Evolutionary conservation across 2,888 invertebrate species (phyloP).

Genomic region (Drosophila bunnanda): DNA sequence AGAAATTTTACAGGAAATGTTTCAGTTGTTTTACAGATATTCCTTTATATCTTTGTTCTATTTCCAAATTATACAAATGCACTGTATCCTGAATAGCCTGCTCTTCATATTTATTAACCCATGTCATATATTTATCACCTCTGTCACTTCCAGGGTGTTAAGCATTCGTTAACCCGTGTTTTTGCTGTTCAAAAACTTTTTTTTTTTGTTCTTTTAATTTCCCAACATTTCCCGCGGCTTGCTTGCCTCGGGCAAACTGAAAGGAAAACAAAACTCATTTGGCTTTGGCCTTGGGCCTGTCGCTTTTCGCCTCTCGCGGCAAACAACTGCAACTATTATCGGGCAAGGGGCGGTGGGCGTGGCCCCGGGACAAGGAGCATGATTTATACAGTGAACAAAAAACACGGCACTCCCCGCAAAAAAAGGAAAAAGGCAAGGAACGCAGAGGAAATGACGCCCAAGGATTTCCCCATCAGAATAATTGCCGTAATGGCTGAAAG

Average conservation of each 20-base stretch:
- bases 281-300: conserved; percentile 49
- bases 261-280: conserved; percentile 65
- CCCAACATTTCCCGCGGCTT: conserved; percentile 21
- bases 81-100: neutral
- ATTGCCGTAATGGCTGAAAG: conserved; percentile 34
- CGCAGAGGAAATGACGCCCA: conserved; percentile 25
- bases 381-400: conserved; percentile 38
- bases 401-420: conserved; percentile 16
- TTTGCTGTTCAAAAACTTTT: neutral
- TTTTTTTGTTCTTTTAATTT: conserved; percentile 15
- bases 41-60: neutral
- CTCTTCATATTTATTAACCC: too few species aligned
- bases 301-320: conserved; percentile 13
- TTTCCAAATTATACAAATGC: neutral
- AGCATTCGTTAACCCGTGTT: conserved; percentile 1
- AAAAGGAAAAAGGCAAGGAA: neutral
- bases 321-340: conserved; percentile 48
- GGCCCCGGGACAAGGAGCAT: conserved; percentile 24
- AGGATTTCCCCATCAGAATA: conserved; percentile 30
- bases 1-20: neutral
- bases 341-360: conserved; percentile 25
- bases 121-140: neutral
- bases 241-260: conserved; percentile 25
- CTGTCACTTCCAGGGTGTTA: neutral
- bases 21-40: neutral